These are phyloP conservation scores for Gopherus evgoodei DNA, from an alignment of 2,113 vertebrate genomes.

Conservation along the genomic window DNA sequence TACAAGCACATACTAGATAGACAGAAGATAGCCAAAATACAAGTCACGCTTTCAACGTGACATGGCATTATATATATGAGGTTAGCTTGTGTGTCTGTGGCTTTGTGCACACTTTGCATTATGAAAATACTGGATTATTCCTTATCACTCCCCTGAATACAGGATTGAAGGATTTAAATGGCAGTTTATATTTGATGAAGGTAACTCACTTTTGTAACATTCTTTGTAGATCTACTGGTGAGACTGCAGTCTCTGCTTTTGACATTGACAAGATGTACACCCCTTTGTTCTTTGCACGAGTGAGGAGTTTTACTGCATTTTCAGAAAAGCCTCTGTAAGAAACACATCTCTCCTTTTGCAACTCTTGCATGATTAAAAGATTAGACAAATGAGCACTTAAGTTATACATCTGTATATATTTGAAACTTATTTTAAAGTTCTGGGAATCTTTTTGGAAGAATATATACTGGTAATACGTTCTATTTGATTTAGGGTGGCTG, in stretches of 20 bases:
- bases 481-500: slow-evolving; percentile 71
- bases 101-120: background rate
- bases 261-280: slow-evolving; percentile 98
- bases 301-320: slow-evolving; percentile 96
- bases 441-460: slow-evolving; percentile 70
- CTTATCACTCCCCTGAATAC: background rate
- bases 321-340: slow-evolving; percentile 93
- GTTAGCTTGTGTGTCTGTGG: background rate
- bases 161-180: background rate
- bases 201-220: background rate
- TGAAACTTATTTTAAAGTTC: slow-evolving; percentile 77
- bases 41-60: background rate
- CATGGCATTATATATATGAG: background rate
- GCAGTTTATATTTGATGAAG: background rate
- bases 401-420: slow-evolving; percentile 80
- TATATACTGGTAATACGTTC: slow-evolving; percentile 73
- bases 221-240: slow-evolving; percentile 88
- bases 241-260: slow-evolving; percentile 93
- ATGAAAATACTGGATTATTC: background rate
- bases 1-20: background rate
- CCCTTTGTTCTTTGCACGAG: slow-evolving; percentile 94
- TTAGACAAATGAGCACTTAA: slow-evolving; percentile 76
- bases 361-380: slow-evolving; percentile 77
- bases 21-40: background rate
- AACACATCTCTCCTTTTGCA: slow-evolving; percentile 46